Evolutionary conservation across 2,888 invertebrate genomes (phyloP), one percentile per base, ranked within the genome.

Genomic region (Andrena haemorrhoa): DNA sequence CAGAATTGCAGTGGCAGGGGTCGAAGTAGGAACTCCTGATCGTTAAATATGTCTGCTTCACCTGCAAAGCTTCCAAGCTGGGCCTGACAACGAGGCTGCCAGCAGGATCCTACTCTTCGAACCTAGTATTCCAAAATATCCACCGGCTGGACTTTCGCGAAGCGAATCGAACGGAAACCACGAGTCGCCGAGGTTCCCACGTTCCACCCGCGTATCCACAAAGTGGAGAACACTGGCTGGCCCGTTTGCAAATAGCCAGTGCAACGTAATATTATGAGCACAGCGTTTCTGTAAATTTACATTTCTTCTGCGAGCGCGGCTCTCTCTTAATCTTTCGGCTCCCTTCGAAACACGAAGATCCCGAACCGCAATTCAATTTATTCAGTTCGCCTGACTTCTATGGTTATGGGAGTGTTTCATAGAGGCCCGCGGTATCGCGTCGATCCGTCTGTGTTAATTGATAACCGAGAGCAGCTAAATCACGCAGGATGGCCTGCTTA

Each of bases 281-380:
- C 49, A 60, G 47, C 60, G 65, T 78, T 70, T 69, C 69, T 63
- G 73, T 33, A 73, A 81, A 77, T 77, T 80, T 80, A 78, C 78
- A 80, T 69, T 69, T 77, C 66, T 56, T 77, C 73, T 16, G n/a
- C n/a, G 60, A 12, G 12, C 29, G 26, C 26, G 75, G 26, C 79
- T 74, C 79, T 65, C 81, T 74, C 69, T 65, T 29, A 49, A 61
- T 74, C 81, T 53, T 70, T 26, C 33, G 47, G 2, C 23, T n/a
- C 31, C 47, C 12, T 26, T 16, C n/a, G 10, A 3, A 16, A 2
- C 4, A 23, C 29, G 29, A 47, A 49, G 58, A 16, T 58, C 47
- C 16, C 33, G 47, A 3, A 8, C 10, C 2, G 47, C 60, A 56
- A 76, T 76, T 64, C 64, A 76, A 76, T 79, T 76, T 64, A 58